phyloP scores from a whole-genome alignment of 1,140 invertebrate genomes.

The Camponotus vicinus region DNA sequence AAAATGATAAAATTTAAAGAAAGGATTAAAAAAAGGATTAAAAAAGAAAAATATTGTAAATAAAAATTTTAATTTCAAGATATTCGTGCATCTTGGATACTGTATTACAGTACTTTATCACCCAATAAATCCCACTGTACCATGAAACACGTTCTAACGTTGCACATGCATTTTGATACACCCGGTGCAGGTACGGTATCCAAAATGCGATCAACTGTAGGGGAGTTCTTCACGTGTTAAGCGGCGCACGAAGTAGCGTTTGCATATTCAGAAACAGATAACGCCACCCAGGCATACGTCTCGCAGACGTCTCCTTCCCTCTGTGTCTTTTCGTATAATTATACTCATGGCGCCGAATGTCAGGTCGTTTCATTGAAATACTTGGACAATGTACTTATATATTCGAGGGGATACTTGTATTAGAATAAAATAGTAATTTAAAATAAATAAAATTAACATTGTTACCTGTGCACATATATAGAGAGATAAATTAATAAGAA shows the following conservation, averaged over 20 bases:
- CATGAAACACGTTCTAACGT: conserved; percentile 20
- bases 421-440: background rate
- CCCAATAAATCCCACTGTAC: conserved; percentile 34
- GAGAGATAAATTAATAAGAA: background rate
- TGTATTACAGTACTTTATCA: conserved; percentile 1
- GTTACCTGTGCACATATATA: background rate
- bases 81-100: background rate
- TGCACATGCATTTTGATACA: conserved; percentile 39
- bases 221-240: conserved; percentile 68
- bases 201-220: conserved; percentile 50
- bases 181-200: conserved; percentile 24
- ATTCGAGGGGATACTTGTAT: background rate
- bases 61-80: conserved; percentile 14
- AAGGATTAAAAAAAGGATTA: background rate
- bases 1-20: background rate
- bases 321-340: conserved; percentile 48
- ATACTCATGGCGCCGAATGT: conserved; percentile 44
- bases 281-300: conserved; percentile 41
- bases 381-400: conserved; percentile 1
- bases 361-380: conserved; percentile 25
- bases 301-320: conserved; percentile 38
- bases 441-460: background rate
- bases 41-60: background rate
- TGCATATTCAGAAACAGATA: conserved; percentile 71
- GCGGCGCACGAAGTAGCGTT: conserved; percentile 46